phyloP scores from a whole-genome alignment of 2,888 invertebrate species.

The Alloscopus bannaensis region DNA sequence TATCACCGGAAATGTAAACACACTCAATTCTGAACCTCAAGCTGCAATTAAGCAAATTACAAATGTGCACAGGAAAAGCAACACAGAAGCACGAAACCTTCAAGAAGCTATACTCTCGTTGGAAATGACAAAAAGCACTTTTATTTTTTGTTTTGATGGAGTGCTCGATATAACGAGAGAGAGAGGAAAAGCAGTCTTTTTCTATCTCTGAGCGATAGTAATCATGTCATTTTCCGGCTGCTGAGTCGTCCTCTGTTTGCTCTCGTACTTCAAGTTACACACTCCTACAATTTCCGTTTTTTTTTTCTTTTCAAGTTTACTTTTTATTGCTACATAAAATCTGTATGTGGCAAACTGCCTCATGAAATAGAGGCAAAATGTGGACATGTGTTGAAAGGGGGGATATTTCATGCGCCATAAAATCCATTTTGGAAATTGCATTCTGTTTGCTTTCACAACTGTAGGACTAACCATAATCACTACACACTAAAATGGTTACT shows the following conservation, averaged over 20 bases:
- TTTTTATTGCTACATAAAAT: too few species aligned
- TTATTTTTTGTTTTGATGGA: not conserved
- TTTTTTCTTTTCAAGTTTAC: not conserved
- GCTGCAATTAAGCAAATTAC: conserved; percentile 12
- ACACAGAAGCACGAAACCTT: not conserved
- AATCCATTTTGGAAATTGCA: conserved; percentile 7
- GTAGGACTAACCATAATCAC: too few species aligned
- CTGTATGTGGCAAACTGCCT: too few species aligned
- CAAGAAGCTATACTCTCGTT: not conserved
- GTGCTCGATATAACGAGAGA: not conserved
- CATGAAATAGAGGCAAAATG: not conserved
- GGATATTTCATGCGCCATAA: conserved; percentile 30
- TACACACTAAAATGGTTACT: too few species aligned
- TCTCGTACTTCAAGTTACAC: too few species aligned
- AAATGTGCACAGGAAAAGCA: not conserved
- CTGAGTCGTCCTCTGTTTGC: not conserved
- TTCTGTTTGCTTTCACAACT: not conserved
- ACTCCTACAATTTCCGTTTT: not conserved
- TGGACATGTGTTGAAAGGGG: not conserved
- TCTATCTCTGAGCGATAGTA: not conserved
- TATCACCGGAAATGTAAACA: too few species aligned
- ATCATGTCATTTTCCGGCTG: conserved; percentile 16
- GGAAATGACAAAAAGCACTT: not conserved
- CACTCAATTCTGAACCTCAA: too few species aligned
- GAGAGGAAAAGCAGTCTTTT: not conserved